Conservation (phyloP, 2,797 vertebrate species). For the Channallabes apus region DNA sequence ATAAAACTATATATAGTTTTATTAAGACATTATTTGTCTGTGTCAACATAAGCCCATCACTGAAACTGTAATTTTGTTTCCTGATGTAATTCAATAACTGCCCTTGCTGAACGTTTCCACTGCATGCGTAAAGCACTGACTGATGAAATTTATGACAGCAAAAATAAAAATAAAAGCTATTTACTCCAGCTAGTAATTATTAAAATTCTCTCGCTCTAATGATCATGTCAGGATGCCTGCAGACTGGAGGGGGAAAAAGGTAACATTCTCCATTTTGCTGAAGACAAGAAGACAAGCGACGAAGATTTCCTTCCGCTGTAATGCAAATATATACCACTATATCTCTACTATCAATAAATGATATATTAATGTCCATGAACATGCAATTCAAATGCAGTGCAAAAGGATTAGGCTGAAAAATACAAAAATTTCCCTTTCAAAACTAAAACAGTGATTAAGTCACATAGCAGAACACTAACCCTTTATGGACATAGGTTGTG, state of each 20-base stretch:
- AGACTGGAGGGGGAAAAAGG: too few relatives aligned
- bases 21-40: not conserved
- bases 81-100: not conserved
- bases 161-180: too few relatives aligned
- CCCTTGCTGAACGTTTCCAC: not conserved
- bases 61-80: not conserved
- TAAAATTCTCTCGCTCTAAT: too few relatives aligned
- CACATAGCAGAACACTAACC: conserved; percentile 72
- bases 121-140: too few relatives aligned
- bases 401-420: not conserved
- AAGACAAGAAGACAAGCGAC: too few relatives aligned
- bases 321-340: not conserved
- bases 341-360: not conserved
- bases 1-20: not conserved
- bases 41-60: not conserved
- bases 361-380: not conserved
- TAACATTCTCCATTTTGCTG: too few relatives aligned
- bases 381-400: not conserved
- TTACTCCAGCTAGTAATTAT: too few relatives aligned
- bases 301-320: not conserved
- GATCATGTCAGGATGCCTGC: too few relatives aligned
- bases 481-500: conserved; percentile 98
- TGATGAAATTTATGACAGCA: too few relatives aligned
- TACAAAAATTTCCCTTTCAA: not conserved
- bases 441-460: not conserved